Evolutionary conservation across 2,888 invertebrate genomes (phyloP).

Genomic region (Acholoe squamosa): DNA sequence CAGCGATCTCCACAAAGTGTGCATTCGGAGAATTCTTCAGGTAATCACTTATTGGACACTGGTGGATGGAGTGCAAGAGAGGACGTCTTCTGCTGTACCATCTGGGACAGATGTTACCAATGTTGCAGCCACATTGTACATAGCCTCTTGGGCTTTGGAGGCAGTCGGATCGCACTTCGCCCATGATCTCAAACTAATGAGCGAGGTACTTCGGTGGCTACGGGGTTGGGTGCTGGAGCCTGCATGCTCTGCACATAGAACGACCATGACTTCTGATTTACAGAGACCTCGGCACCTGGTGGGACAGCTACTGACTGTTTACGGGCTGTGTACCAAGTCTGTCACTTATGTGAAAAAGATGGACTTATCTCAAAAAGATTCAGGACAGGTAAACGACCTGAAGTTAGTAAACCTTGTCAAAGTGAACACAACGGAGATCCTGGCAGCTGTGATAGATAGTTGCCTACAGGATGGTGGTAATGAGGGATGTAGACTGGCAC

Average conservation of each 20-base stretch:
- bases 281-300: neutral
- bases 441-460: neutral
- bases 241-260: neutral
- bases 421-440: conserved; percentile 5
- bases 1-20: neutral
- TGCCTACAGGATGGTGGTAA: neutral
- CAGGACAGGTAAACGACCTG: neutral
- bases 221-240: neutral
- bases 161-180: neutral
- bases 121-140: neutral
- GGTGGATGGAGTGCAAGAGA: neutral
- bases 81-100: neutral
- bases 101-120: neutral
- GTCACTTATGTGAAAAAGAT: neutral
- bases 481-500: neutral
- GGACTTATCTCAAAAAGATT: neutral
- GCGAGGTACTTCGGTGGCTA: conserved; percentile 17
- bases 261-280: neutral
- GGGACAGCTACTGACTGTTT: neutral
- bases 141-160: neutral
- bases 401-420: neutral
- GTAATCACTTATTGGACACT: neutral
- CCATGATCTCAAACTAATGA: neutral
- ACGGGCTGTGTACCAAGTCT: neutral
- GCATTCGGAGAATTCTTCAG: neutral